A percentile compares a stretch with the other conserved stretches of the same genome.
These are phyloP conservation scores for Drosophila heteroneura DNA, from an alignment of 2,888 invertebrate species.

Conservation along the genomic window DNA sequence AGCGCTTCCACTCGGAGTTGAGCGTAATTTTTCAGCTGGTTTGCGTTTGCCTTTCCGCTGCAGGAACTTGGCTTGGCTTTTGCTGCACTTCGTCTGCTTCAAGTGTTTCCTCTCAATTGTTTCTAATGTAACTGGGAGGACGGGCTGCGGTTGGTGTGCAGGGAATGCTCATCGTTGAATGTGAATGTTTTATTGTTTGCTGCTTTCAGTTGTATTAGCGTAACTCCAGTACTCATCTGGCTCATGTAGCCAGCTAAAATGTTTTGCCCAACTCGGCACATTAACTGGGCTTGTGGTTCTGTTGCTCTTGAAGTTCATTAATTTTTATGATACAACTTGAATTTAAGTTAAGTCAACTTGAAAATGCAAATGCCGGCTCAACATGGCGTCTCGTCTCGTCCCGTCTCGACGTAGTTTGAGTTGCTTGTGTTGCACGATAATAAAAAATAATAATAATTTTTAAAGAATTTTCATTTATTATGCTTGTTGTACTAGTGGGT, in stretches of 20 bases:
- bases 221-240: slow-evolving; percentile 71
- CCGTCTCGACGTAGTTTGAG: not conserved
- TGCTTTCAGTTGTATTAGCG: slow-evolving; percentile 60
- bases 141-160: not conserved
- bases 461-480: slow-evolving; percentile 53
- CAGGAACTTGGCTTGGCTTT: slow-evolving; percentile 17
- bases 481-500: slow-evolving; percentile 27
- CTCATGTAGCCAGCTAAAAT: slow-evolving; percentile 42
- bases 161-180: not conserved
- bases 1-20: slow-evolving; percentile 36
- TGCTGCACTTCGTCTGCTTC: slow-evolving; percentile 8
- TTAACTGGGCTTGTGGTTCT: slow-evolving; percentile 17
- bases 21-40: slow-evolving; percentile 66
- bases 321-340: slow-evolving; percentile 68
- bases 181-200: slow-evolving; percentile 53
- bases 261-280: slow-evolving; percentile 12
- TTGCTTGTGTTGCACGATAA: slow-evolving; percentile 56
- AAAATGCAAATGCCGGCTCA: slow-evolving; percentile 58
- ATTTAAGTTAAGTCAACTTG: slow-evolving; percentile 46
- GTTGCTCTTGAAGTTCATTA: slow-evolving; percentile 68
- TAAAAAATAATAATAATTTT: slow-evolving; percentile 56
- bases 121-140: slow-evolving; percentile 27
- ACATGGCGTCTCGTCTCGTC: not conserved
- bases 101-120: slow-evolving; percentile 57
- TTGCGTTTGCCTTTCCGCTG: slow-evolving; percentile 42